Evolutionary conservation across 2,797 vertebrate genomes (phyloP), one percentile per base, ranked within the genome.

Genomic region (Ptychobarbus kaznakovi): DNA sequence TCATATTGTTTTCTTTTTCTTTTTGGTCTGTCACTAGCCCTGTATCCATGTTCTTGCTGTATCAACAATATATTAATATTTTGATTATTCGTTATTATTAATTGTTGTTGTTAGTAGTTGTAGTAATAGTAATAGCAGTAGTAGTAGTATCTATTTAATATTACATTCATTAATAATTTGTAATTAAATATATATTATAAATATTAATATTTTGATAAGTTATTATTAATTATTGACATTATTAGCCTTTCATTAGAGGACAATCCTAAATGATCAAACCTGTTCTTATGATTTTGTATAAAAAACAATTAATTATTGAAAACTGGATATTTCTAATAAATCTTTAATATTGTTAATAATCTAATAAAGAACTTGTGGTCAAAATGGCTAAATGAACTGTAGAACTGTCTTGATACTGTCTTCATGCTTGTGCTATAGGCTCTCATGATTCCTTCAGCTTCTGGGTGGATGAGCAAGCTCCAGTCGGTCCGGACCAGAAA

Each of bases 381-480:
- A 28, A 28, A 49, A 73, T 11, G n/a, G 25, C 25, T 51, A 74
- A 73, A 73, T 18, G 28, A 51, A 77, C 32, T 76, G 5, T 32
- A 53, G 25, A 18, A 6, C 49, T 53, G 20, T 40, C 28, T 35
- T 75, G 7, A 15, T 46, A 13, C 11, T 65, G 11, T 22, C 4
- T 10, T 44, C 20, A 2, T 32, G 80, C 13, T 46, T 18, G 46
- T 49, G 6, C 68, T 81, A 20, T 86, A 99, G 98, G 98, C 3
- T 99, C 98, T 20, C 98, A 99, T 28, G 98, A 99, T 90, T 99
- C 98, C 1, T 99, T 99, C 91, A 99, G 97, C 84, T 99, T 96
- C 92, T 99, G 97, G 97, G 97, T 99, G 80, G 98, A 99, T 88
- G 97, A 97, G 42, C 95, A 96, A 20, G 97, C 98, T 87, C 98